phyloP scores from a whole-genome alignment of 2,797 vertebrate genomes.

The Propithecus perrieri region DNA sequence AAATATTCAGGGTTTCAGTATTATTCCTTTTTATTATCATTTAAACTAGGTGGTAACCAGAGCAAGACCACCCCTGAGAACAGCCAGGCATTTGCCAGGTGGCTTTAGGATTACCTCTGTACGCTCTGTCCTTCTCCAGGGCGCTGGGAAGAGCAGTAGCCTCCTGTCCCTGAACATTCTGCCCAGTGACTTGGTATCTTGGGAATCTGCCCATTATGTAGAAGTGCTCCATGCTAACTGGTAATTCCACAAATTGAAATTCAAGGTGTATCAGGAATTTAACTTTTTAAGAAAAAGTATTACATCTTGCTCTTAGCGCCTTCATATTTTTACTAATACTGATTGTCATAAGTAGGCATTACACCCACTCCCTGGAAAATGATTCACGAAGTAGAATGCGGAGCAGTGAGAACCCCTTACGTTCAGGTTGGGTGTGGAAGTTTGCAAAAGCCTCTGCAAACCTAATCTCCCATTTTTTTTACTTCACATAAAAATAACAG shows the following conservation, averaged over 20 bases:
- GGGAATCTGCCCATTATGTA: background rate
- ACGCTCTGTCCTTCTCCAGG: background rate
- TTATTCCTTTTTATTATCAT: background rate
- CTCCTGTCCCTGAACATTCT: background rate
- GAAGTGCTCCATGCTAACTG: background rate
- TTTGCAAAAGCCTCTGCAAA: background rate
- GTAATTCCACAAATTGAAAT: background rate
- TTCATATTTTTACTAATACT: background rate
- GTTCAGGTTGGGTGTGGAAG: background rate
- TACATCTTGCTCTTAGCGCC: background rate
- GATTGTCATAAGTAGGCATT: background rate
- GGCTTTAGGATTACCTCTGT: background rate
- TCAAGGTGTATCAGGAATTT: background rate
- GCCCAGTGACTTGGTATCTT: background rate
- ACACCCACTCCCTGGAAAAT: background rate
- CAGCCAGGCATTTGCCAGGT: background rate
- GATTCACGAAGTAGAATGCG: background rate
- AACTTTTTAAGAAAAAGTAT: background rate
- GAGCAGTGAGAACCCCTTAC: background rate
- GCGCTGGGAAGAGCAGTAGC: background rate
- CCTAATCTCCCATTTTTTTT: background rate
- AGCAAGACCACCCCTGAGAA: slow-evolving; percentile 1
- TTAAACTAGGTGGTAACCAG: slow-evolving; percentile 51
- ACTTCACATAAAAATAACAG: background rate
- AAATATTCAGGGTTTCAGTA: background rate